phyloP scores from a whole-genome alignment of 2,888 invertebrate species.

The Macrophya alboannulata region DNA sequence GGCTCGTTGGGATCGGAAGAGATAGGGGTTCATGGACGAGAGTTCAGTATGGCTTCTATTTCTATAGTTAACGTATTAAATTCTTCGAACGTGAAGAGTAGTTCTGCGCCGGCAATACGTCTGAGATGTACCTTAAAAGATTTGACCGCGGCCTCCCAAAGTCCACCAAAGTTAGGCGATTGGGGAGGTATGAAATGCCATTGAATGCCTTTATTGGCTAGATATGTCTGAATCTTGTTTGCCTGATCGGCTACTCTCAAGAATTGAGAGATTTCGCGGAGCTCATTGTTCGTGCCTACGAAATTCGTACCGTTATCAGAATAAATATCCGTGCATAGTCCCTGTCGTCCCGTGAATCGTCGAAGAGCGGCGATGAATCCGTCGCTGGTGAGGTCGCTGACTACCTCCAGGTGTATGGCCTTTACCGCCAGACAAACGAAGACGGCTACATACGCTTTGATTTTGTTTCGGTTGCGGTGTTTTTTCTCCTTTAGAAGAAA shows the following conservation, averaged over 20 bases:
- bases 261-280: conserved; percentile 54
- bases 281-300: conserved; percentile 61
- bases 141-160: conserved; percentile 62
- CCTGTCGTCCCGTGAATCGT: conserved; percentile 59
- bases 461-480: conserved; percentile 5
- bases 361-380: conserved; percentile 61
- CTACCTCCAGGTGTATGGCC: conserved; percentile 57
- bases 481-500: conserved; percentile 33
- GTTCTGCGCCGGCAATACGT: conserved; percentile 28
- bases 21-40: conserved; percentile 7
- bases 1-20: conserved; percentile 33
- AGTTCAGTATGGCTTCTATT: conserved; percentile 27
- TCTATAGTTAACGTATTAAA: conserved; percentile 17
- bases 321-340: conserved; percentile 55
- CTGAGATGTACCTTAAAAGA: conserved; percentile 60
- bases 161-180: conserved; percentile 60
- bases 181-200: conserved; percentile 59
- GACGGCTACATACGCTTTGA: conserved; percentile 50
- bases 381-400: conserved; percentile 58
- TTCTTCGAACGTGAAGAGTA: conserved; percentile 29
- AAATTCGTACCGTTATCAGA: conserved; percentile 64
- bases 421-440: conserved; percentile 60
- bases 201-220: conserved; percentile 30
- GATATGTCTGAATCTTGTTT: conserved; percentile 41
- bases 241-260: conserved; percentile 46